Conservation (phyloP, 1,140 invertebrate species). For the Proales similis region DNA sequence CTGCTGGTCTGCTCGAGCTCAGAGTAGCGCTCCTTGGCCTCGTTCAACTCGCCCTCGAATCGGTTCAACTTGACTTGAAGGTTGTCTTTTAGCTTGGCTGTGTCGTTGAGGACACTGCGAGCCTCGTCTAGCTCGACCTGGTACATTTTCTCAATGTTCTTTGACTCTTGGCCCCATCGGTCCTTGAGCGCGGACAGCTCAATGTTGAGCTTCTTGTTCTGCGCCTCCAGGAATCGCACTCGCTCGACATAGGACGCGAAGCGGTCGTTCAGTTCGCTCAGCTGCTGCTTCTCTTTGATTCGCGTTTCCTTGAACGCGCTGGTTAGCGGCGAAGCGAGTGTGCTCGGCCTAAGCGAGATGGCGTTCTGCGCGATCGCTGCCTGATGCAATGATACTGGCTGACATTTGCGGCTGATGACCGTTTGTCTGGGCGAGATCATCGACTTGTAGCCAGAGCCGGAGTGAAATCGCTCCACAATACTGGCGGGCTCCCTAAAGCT, state of each 20-base stretch:
- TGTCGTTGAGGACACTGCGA: conserved; percentile 15
- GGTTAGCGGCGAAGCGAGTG: neutral
- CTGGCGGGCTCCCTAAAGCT: no score
- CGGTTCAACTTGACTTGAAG: neutral
- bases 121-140: conserved; percentile 12
- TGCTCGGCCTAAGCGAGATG: neutral
- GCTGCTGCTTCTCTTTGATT: conserved; percentile 53
- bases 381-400: no score
- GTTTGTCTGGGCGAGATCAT: neutral
- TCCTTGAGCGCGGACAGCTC: conserved; percentile 52
- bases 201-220: conserved; percentile 54
- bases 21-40: neutral
- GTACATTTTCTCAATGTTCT: conserved; percentile 26
- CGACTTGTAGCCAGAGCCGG: neutral
- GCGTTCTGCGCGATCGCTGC: no score
- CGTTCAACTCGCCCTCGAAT: neutral
- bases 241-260: conserved; percentile 57
- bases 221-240: conserved; percentile 56
- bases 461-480: no score
- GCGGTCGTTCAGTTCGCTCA: conserved; percentile 55
- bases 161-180: conserved; percentile 42
- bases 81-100: neutral
- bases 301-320: neutral
- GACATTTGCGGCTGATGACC: conserved; percentile 2
- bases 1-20: neutral